Percentiles rank a stretch among this genome's conserved stretches.
phyloP scores from a whole-genome alignment of 2,113 vertebrate species.

The Speoplatyrhinus poulsoni region DNA sequence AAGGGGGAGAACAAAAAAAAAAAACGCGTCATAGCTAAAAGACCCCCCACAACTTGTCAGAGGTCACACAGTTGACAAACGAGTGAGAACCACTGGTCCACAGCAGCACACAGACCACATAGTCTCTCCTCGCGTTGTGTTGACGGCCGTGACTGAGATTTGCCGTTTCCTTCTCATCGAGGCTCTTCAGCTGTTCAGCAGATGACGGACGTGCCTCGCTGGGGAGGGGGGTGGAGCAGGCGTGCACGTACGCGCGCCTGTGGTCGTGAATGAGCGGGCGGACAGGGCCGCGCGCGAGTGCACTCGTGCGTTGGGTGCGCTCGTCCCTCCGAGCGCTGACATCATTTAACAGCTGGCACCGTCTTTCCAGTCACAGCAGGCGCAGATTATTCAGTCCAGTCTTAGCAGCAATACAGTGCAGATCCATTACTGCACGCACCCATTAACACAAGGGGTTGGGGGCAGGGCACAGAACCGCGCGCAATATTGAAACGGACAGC shows the following conservation, averaged over 20 bases:
- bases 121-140: slow-evolving; percentile 50
- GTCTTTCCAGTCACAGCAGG: slow-evolving; percentile 76
- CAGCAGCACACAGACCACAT: neutral
- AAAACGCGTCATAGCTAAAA: too few relatives aligned
- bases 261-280: slow-evolving; percentile 45
- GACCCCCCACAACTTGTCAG: too few relatives aligned
- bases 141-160: slow-evolving; percentile 52
- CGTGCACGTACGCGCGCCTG: slow-evolving; percentile 28
- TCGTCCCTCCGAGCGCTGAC: slow-evolving; percentile 69
- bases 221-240: slow-evolving; percentile 14
- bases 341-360: slow-evolving; percentile 79
- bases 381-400: slow-evolving; percentile 75
- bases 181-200: slow-evolving; percentile 69
- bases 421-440: slow-evolving; percentile 57
- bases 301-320: slow-evolving; percentile 29
- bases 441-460: too few relatives aligned
- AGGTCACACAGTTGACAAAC: too few relatives aligned
- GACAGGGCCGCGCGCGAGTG: neutral
- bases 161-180: slow-evolving; percentile 69
- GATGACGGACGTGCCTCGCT: slow-evolving; percentile 66
- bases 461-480: slow-evolving; percentile 7
- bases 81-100: too few relatives aligned
- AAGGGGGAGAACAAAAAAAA: too few relatives aligned
- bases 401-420: slow-evolving; percentile 72
- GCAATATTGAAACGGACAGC: slow-evolving; percentile 69